Base-by-base conservation (phyloP, 2,888 invertebrate species). In the Ochropleura leucogaster region DNA sequence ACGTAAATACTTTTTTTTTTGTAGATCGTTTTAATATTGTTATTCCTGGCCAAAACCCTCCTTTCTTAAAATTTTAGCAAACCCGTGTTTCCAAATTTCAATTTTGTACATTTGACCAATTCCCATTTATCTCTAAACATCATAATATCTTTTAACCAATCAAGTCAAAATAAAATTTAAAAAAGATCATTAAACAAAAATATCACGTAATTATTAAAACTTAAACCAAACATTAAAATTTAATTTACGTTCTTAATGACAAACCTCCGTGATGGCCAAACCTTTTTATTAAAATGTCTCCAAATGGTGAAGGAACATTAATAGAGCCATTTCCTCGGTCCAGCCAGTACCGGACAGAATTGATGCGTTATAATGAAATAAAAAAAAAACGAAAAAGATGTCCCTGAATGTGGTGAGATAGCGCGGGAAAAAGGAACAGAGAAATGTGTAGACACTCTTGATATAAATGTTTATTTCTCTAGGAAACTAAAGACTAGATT, bases 301-400 rank as follows among this genome's bases (percentile, higher is more conserved):
- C 90, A 90, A 87, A 91, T 91, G 88, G 88, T 85, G 86, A 82
- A 80, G 76, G 85, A 84, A 90, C 93, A 94, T 95, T 95, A 95
- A 95, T 95, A 93, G 92, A 95, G 94, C 85, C 94, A 92, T 95
- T 94, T 92, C 91, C 88, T 84, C 79, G 78, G 57, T 79, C 84
- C 71, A 75, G 68, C 66, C 78, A 74, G 84, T 85, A 88, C 89
- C 86, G 79, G 80, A 87, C 68, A 91, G 92, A 93, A 93, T 94
- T 92, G 94, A 95, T 94, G 92, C 91, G 90, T 92, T 92, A 91
- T 93, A 93, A 94, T 92, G 91, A 94, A 94, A 95, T 91, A 93
- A 92, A 92, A 90, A 92, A 90, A 93, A 91, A 91, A 18, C 12
- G 8, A 91, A 90, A 90, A 90, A 87, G 85, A 83, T 85, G 89